These are phyloP conservation scores for Anisognathus igniventris DNA, from an alignment of 2,797 vertebrate species.

Conservation along the genomic window DNA sequence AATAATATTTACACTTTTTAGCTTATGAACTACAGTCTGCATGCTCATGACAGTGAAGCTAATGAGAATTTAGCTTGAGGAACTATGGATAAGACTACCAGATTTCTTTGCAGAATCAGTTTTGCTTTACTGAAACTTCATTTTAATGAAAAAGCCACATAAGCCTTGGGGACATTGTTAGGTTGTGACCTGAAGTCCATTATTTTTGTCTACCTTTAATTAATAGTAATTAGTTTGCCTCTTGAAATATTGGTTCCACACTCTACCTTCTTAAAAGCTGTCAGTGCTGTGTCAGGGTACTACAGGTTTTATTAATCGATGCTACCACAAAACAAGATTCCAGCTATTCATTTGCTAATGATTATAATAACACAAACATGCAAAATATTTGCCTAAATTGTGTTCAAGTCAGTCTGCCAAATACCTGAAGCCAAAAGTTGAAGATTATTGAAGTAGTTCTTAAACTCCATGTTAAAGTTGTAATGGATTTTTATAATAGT, in stretches of 20 bases:
- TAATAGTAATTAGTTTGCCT: not conserved
- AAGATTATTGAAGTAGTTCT: not conserved
- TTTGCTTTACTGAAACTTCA: not conserved
- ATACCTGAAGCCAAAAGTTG: not conserved
- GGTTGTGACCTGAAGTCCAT: not conserved
- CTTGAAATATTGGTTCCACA: not conserved
- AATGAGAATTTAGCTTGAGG: constrained; percentile 28
- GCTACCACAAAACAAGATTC: not conserved
- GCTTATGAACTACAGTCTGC: not conserved
- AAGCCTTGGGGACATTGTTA: not conserved
- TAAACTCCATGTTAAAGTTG: not conserved
- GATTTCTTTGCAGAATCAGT: constrained; percentile 16
- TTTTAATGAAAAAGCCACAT: not conserved
- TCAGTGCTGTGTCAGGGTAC: not conserved
- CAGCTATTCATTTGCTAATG: not conserved
- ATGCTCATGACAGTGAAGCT: not conserved
- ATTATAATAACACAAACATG: not conserved
- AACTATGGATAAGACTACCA: not conserved
- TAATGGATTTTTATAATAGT: not conserved
- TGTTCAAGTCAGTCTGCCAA: not conserved
- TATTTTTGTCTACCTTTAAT: constrained; percentile 2
- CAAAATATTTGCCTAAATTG: not conserved
- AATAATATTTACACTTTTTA: not conserved
- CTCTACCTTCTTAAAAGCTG: not conserved
- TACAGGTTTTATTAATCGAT: not conserved